Evolutionary conservation across 2,113 vertebrate species (phyloP).

Genomic region (Anhinga anhinga): DNA sequence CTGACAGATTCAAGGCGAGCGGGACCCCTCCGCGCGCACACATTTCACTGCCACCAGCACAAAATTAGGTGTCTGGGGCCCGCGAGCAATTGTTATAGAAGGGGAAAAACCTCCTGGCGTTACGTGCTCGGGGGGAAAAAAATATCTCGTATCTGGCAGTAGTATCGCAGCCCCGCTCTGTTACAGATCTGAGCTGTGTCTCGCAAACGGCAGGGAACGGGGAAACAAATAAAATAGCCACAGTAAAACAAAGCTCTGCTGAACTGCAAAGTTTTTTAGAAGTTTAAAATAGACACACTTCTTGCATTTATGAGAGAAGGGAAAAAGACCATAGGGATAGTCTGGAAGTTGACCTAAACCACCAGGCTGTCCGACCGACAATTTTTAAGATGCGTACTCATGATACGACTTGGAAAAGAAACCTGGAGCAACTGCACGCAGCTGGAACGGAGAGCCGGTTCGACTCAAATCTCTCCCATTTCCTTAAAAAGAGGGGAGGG

Average conservation of each 20-base stretch:
- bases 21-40: not conserved
- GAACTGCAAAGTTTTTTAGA: not conserved
- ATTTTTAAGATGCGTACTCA: slow-evolving; percentile 11
- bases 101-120: not conserved
- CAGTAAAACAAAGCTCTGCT: not conserved
- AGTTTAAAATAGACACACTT: not conserved
- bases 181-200: not conserved
- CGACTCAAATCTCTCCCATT: not conserved
- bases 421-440: not conserved
- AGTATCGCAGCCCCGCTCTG: not conserved
- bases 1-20: not conserved
- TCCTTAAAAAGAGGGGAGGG: not conserved
- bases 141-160: rapidly evolving
- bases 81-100: not conserved
- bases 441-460: not conserved
- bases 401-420: not conserved
- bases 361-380: not conserved
- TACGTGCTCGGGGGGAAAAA: not conserved
- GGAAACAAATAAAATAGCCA: not conserved
- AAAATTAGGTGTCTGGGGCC: not conserved
- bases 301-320: not conserved
- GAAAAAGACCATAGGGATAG: not conserved
- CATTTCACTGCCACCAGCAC: not conserved
- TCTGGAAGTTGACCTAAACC: not conserved
- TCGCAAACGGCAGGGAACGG: not conserved